These are phyloP conservation scores for Pseudomugil tenellus DNA, from an alignment of 2,797 vertebrate genomes.

Conservation along the genomic window DNA sequence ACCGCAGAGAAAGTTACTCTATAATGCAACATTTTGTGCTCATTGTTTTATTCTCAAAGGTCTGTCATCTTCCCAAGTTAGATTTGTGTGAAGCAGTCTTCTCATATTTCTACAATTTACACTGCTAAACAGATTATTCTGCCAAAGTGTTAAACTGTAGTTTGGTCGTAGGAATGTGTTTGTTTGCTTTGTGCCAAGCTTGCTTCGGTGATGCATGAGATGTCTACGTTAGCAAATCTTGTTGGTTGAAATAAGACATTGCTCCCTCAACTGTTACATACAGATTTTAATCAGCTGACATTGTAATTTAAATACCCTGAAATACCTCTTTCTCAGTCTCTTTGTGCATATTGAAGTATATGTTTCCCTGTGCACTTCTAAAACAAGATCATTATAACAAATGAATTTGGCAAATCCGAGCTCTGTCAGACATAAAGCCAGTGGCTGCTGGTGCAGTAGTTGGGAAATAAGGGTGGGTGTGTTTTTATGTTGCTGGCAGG, in stretches of 20 bases:
- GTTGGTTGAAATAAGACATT: conserved; percentile 1
- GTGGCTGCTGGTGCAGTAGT: conserved; percentile 51
- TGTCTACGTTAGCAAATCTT: conserved; percentile 23
- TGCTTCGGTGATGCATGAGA: conserved; percentile 15
- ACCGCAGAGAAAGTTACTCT: conserved; percentile 38
- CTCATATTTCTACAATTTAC: conserved; percentile 22
- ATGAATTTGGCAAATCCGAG: conserved; percentile 57
- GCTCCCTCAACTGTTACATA: conserved; percentile 7
- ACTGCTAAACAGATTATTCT: conserved; percentile 22
- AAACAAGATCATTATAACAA: conserved; percentile 60
- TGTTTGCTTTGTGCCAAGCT: conserved; percentile 26
- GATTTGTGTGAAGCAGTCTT: conserved; percentile 23
- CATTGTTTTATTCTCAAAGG: conserved; percentile 43
- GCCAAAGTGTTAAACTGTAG: conserved; percentile 5
- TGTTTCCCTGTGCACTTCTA: conserved; percentile 38
- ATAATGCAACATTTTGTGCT: conserved; percentile 45
- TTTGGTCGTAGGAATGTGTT: conserved; percentile 20
- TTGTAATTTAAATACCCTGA: conserved; percentile 32
- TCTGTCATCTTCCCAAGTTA: conserved; percentile 21
- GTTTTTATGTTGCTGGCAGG: conserved; percentile 67
- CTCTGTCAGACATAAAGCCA: conserved; percentile 55
- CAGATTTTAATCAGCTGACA: conserved; percentile 33
- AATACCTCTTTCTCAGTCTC: conserved; percentile 11
- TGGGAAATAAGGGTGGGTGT: conserved; percentile 60
- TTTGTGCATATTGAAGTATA: conserved; percentile 45